phyloP scores from a whole-genome alignment of 2,113 vertebrate genomes.

The Odobenus rosmarus region DNA sequence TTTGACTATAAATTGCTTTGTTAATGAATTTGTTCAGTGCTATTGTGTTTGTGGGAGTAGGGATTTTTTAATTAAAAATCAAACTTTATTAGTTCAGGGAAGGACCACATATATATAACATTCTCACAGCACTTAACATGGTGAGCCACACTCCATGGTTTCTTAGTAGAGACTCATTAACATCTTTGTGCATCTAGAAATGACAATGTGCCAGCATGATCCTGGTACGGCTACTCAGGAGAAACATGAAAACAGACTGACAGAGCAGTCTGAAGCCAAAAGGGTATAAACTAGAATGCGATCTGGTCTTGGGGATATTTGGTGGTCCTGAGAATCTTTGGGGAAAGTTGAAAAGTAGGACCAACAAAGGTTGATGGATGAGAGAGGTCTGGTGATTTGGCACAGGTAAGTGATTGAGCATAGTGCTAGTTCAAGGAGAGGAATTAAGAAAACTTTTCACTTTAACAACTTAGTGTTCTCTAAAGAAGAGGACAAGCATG shows the following conservation, averaged over 20 bases:
- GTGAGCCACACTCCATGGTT: not conserved
- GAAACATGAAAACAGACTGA: not conserved
- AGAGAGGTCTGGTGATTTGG: not conserved
- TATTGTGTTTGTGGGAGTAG: not conserved
- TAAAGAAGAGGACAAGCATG: not conserved
- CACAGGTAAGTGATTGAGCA: not conserved
- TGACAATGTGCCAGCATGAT: not conserved
- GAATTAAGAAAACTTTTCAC: not conserved
- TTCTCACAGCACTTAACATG: not conserved
- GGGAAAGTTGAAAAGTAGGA: not conserved
- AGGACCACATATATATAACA: not conserved
- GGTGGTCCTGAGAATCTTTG: not conserved
- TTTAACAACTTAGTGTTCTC: not conserved
- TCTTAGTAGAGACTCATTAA: conserved; percentile 2
- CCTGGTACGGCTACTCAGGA: not conserved
- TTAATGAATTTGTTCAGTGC: not conserved
- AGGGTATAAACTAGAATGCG: not conserved
- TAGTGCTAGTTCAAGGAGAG: not conserved
- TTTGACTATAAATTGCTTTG: not conserved
- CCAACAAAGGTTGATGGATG: not conserved
- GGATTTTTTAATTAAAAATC: conserved; percentile 46
- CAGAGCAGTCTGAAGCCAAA: not conserved
- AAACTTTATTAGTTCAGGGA: conserved; percentile 41
- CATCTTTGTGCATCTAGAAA: not conserved
- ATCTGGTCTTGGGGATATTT: not conserved